Percentiles rank a stretch among this genome's conserved stretches.
These are phyloP conservation scores for Leptobrachium ailaonicum DNA, from an alignment of 2,113 vertebrate genomes.

Conservation along the genomic window DNA sequence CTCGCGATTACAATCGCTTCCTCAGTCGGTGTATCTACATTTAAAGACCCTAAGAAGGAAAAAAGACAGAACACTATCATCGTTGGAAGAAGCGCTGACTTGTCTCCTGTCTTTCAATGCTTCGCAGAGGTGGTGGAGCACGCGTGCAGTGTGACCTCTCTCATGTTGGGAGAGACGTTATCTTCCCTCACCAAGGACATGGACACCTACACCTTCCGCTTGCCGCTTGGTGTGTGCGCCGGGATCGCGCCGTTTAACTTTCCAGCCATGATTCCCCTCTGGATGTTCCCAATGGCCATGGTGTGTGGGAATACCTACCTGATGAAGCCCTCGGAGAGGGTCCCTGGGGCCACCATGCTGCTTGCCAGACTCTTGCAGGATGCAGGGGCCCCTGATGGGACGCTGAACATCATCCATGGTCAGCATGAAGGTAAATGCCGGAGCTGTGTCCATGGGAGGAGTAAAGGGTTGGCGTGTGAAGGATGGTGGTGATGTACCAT, in stretches of 20 bases:
- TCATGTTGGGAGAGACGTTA: slow-evolving; percentile 93
- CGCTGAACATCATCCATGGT: slow-evolving; percentile 91
- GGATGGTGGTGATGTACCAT: too few relatives aligned
- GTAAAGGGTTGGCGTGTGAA: too few relatives aligned
- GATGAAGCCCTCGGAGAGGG: slow-evolving; percentile 93
- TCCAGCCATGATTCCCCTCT: slow-evolving; percentile 97
- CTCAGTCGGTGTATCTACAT: too few relatives aligned
- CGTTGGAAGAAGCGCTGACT: slow-evolving; percentile 15
- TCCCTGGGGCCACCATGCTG: slow-evolving; percentile 89
- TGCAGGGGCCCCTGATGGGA: slow-evolving; percentile 87
- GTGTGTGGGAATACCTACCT: slow-evolving; percentile 95
- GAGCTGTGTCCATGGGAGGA: too few relatives aligned
- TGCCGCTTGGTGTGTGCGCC: slow-evolving; percentile 91
- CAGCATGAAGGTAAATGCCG: slow-evolving; percentile 79
- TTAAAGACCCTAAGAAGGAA: too few relatives aligned
- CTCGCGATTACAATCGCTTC: too few relatives aligned
- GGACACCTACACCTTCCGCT: slow-evolving; percentile 90
- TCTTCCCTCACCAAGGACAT: slow-evolving; percentile 96
- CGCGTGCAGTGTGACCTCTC: slow-evolving; percentile 90
- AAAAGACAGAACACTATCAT: too few relatives aligned
- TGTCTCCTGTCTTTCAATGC: slow-evolving; percentile 36
- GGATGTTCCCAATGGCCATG: slow-evolving; percentile 98
- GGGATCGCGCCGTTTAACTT: slow-evolving; percentile 96
- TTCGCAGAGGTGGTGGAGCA: slow-evolving; percentile 95
- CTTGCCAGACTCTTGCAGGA: slow-evolving; percentile 91